Percentiles rank a stretch among this genome's conserved stretches.
Conservation (phyloP, 2,888 invertebrate species). For the Plebejus anna region DNA sequence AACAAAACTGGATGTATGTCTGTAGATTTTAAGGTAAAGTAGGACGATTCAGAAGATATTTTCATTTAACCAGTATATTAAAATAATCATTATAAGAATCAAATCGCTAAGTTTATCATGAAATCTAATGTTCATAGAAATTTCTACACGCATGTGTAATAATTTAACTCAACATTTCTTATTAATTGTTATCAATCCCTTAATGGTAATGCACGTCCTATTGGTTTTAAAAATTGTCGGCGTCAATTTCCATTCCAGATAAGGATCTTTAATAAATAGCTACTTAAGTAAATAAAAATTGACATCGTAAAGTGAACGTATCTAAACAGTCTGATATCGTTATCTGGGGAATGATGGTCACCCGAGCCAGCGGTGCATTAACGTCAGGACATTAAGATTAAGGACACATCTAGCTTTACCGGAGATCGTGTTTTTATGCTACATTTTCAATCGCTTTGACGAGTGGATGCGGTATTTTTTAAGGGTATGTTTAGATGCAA, state of each 20-base stretch:
- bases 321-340: constrained; percentile 26
- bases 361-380: constrained; percentile 51
- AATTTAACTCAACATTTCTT: neutral
- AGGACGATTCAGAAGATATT: too few species aligned
- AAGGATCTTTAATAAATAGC: constrained; percentile 27
- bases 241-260: constrained; percentile 22
- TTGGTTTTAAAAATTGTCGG: constrained; percentile 17
- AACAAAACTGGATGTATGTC: too few species aligned
- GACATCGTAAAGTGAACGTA: constrained; percentile 23
- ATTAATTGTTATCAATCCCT: constrained; percentile 12
- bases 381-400: constrained; percentile 67
- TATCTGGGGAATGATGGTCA: constrained; percentile 42
- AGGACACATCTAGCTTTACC: constrained; percentile 68
- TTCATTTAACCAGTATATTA: too few species aligned
- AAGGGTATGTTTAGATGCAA: neutral
- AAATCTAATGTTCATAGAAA: too few species aligned
- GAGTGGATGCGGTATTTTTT: constrained; percentile 45
- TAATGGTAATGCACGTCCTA: constrained; percentile 19
- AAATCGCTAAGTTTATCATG: too few species aligned
- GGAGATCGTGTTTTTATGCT: constrained; percentile 70
- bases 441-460: constrained; percentile 55
- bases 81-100: too few species aligned
- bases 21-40: too few species aligned
- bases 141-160: neutral
- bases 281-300: constrained; percentile 29